phyloP scores from a whole-genome alignment of 2,888 invertebrate species.

The Melinopterus prodromus region DNA sequence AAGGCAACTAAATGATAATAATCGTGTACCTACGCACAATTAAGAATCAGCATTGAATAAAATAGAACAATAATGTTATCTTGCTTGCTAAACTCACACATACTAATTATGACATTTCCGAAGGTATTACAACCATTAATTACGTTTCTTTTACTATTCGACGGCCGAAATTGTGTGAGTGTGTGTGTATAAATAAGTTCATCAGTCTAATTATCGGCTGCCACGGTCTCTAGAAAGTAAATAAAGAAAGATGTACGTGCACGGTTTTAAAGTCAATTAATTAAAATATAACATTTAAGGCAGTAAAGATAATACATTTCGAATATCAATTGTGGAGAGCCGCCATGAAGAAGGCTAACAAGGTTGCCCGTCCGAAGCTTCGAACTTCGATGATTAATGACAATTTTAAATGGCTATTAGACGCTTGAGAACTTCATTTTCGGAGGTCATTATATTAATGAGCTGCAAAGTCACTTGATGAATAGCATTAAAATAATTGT shows the following conservation, averaged over 20 bases:
- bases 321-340: conserved; percentile 20
- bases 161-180: neutral
- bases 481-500: conserved; percentile 23
- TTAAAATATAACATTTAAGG: conserved; percentile 24
- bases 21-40: too few species aligned
- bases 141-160: neutral
- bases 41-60: neutral
- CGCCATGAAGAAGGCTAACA: conserved; percentile 21
- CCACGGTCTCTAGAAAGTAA: conserved; percentile 4
- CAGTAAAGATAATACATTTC: conserved; percentile 20
- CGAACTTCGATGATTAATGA: conserved; percentile 21
- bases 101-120: neutral
- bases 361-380: conserved; percentile 17
- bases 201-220: neutral
- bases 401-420: conserved; percentile 26
- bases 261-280: conserved; percentile 18
- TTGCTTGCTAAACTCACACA: neutral
- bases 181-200: conserved; percentile 4
- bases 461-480: conserved; percentile 23
- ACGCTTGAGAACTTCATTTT: conserved; percentile 26
- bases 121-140: neutral
- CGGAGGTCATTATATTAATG: conserved; percentile 23
- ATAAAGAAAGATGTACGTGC: conserved; percentile 4
- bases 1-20: too few species aligned
- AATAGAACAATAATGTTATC: neutral